Base-by-base conservation (phyloP, 2,888 invertebrate genomes). In the Odontocerum albicorne region DNA sequence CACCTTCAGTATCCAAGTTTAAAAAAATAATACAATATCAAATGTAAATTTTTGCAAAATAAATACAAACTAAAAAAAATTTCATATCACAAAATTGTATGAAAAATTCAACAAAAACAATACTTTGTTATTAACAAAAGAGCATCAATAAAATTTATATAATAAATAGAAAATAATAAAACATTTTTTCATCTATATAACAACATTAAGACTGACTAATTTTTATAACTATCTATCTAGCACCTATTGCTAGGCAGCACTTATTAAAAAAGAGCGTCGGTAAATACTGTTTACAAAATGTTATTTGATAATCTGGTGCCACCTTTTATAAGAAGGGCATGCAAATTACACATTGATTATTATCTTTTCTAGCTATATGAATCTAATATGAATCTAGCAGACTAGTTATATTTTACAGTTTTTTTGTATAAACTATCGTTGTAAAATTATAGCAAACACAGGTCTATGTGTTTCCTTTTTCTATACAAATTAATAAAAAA, bases 131-230 rank as follows among this genome's bases (percentile, higher is more conserved):
- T n/a, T n/a, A n/a, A n/a, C n/a, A n/a, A n/a, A 42, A 42, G n/a
- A 42, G 7, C 7, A 40, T 17, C 7, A 42, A 42, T 17, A 35
- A n/a, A 10, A 31, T 17, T 7, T 4, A 17, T 1, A 19, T 16
- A 8, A 20, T 19, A 13, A 20, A 46, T 7, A 12, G 8, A 33
- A 15, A 46, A 17, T 13, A 13, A 19, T 15, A 31, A 31, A 50
- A 31, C 31, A 19, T 43, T 15, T 43, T 20, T 33, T 36, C 22
- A 52, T 52, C 52, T 57, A 53, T 53, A 53, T 53, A 53, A 57
- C 57, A 57, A 57, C 57, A 57, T 38, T 43, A 40, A 52, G 52
- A 52, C 51, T 57, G 52, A 50, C 20, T 13, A 42, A 47, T 20
- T 15, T 17, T 20, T 47, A 44, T 1, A 21, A 10, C 40, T 2